Percentiles rank a stretch among this genome's conserved stretches.
These are phyloP conservation scores for Dolichotis patagonum DNA, from an alignment of 2,113 vertebrate genomes.

Conservation along the genomic window DNA sequence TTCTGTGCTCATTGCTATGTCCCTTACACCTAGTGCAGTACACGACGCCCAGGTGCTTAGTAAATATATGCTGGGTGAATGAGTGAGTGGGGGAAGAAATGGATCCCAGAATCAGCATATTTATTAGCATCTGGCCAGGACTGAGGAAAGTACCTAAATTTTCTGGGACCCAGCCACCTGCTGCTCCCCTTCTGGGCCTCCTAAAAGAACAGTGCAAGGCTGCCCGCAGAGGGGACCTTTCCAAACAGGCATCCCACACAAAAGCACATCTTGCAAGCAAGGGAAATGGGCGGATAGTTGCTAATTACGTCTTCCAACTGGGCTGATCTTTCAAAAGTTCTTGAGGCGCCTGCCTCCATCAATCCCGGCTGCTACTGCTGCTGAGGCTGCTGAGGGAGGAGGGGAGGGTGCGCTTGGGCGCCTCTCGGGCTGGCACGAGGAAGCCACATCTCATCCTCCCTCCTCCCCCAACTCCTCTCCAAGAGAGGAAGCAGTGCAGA, in stretches of 20 bases:
- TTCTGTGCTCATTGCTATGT: not conserved
- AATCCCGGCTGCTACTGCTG: slow-evolving; percentile 81
- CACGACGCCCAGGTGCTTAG: not conserved
- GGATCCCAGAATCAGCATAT: not conserved
- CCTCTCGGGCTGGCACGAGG: slow-evolving; percentile 76
- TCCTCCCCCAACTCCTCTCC: slow-evolving; percentile 76
- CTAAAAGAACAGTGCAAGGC: slow-evolving; percentile 78
- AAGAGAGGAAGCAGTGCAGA: slow-evolving; percentile 85
- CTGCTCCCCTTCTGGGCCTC: slow-evolving; percentile 19
- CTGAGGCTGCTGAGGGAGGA: slow-evolving; percentile 63
- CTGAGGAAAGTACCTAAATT: not conserved
- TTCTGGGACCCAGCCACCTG: not conserved
- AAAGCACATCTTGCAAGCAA: slow-evolving; percentile 84
- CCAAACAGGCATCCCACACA: slow-evolving; percentile 71
- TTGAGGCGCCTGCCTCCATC: slow-evolving; percentile 84
- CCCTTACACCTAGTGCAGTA: not conserved
- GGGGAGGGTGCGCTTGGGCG: slow-evolving; percentile 74
- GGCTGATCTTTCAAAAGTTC: slow-evolving; percentile 85
- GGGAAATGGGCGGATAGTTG: slow-evolving; percentile 81
- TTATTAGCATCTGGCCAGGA: not conserved
- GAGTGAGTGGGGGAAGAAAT: not conserved
- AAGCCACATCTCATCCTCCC: slow-evolving; percentile 78
- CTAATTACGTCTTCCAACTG: slow-evolving; percentile 80
- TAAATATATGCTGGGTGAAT: not conserved
- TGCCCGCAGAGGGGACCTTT: slow-evolving; percentile 73